Conservation (phyloP, 92 coral and sea anemone genomes). For the Umimayanthus chanpuru region DNA sequence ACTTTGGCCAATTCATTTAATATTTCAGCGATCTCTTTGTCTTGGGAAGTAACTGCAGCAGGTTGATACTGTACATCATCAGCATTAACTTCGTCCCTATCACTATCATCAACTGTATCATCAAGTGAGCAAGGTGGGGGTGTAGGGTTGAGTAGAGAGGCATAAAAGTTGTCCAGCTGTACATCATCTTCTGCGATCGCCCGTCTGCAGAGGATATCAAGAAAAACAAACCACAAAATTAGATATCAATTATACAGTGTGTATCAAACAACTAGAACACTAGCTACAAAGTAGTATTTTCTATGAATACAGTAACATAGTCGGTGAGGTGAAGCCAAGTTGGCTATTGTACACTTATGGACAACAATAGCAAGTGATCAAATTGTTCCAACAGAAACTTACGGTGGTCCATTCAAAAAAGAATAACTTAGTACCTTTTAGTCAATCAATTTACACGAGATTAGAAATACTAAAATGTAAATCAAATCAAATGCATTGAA, state of each 20-base stretch:
- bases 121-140: not conserved
- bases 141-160: slow-evolving; percentile 39
- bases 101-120: slow-evolving; percentile 18
- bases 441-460: too few species aligned
- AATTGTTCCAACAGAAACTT: too few species aligned
- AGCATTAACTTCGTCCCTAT: not conserved
- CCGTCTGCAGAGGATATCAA: not conserved
- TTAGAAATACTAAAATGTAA: too few species aligned
- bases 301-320: too few species aligned
- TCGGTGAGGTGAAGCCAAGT: too few species aligned
- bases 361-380: too few species aligned
- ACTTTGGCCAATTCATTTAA: slow-evolving; percentile 62
- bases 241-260: not conserved
- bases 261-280: too few species aligned
- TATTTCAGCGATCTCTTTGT: slow-evolving; percentile 36
- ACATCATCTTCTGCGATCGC: not conserved
- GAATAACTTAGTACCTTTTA: too few species aligned
- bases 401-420: too few species aligned
- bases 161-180: slow-evolving; percentile 39
- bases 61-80: not conserved
- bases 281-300: too few species aligned
- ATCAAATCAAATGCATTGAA: too few species aligned
- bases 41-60: not conserved
- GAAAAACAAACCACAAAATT: not conserved
- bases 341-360: too few species aligned